These are phyloP conservation scores for Epiblema foenella DNA, from an alignment of 2,888 invertebrate species.

Conservation along the genomic window DNA sequence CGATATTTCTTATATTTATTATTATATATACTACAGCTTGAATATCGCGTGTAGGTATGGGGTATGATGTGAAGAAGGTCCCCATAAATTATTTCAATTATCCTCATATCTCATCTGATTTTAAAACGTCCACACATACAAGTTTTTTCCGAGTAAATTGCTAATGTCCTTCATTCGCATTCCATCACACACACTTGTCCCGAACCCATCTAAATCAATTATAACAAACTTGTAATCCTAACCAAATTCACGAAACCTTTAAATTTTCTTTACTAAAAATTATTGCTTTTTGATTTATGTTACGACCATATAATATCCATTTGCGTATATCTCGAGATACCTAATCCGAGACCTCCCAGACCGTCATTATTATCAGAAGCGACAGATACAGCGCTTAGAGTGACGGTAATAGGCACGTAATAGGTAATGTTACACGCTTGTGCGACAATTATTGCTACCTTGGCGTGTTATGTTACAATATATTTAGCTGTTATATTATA, in stretches of 20 bases:
- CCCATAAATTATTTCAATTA: neutral
- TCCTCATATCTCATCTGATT: slow-evolving; percentile 1
- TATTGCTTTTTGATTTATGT: slow-evolving; percentile 40
- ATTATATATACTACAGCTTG: no score
- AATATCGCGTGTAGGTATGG: no score
- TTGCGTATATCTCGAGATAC: slow-evolving; percentile 34
- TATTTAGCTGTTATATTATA: slow-evolving; percentile 21
- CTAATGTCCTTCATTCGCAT: slow-evolving; percentile 13
- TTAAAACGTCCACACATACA: neutral
- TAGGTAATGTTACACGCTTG: slow-evolving; percentile 28
- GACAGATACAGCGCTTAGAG: slow-evolving; percentile 18
- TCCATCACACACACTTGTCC: slow-evolving; percentile 25
- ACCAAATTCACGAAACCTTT: slow-evolving; percentile 22
- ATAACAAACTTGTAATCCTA: slow-evolving; percentile 19
- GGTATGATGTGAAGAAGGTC: no score
- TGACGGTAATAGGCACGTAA: slow-evolving; percentile 21
- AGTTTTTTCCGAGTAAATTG: neutral
- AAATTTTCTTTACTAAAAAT: slow-evolving; percentile 28
- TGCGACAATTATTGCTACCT: slow-evolving; percentile 30
- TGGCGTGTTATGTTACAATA: slow-evolving; percentile 17
- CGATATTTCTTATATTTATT: neutral
- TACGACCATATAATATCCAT: slow-evolving; percentile 27
- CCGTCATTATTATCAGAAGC: slow-evolving; percentile 12
- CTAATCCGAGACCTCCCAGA: slow-evolving; percentile 34
- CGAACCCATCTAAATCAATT: slow-evolving; percentile 38